These are phyloP conservation scores for Scomber colias DNA, from an alignment of 2,113 vertebrate species.

Conservation along the genomic window DNA sequence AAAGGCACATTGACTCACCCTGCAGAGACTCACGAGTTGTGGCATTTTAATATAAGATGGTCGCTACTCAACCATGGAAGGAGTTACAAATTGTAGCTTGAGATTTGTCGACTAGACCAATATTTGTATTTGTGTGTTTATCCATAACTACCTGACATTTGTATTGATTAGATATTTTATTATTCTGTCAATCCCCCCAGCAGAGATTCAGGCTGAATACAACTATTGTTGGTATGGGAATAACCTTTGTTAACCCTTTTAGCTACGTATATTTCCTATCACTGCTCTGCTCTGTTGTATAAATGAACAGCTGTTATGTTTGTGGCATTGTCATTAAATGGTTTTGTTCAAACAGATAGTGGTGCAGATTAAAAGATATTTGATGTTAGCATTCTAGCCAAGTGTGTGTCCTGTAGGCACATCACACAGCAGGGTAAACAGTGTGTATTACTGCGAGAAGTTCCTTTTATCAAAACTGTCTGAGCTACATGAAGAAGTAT, in stretches of 20 bases:
- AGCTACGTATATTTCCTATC: neutral
- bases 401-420: slow-evolving; percentile 18
- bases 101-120: slow-evolving; percentile 20
- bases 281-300: neutral
- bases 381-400: slow-evolving; percentile 13
- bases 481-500: slow-evolving; percentile 37
- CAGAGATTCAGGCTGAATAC: slow-evolving; percentile 19
- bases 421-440: slow-evolving; percentile 11
- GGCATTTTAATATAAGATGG: slow-evolving; percentile 70
- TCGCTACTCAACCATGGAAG: slow-evolving; percentile 39
- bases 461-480: slow-evolving; percentile 46
- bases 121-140: slow-evolving; percentile 53
- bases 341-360: neutral
- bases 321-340: slow-evolving; percentile 4
- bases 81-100: slow-evolving; percentile 41
- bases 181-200: slow-evolving; percentile 37
- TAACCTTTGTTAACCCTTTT: slow-evolving; percentile 2
- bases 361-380: slow-evolving; percentile 10
- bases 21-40: slow-evolving; percentile 70
- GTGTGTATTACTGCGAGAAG: slow-evolving; percentile 4
- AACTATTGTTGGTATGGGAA: neutral
- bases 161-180: slow-evolving; percentile 56
- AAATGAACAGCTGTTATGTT: neutral
- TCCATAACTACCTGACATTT: slow-evolving; percentile 25
- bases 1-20: slow-evolving; percentile 77